Evolutionary conservation across 2,888 invertebrate species (phyloP), one percentile per base, ranked within the genome.

Genomic region (Perizoma flavofasciatum): DNA sequence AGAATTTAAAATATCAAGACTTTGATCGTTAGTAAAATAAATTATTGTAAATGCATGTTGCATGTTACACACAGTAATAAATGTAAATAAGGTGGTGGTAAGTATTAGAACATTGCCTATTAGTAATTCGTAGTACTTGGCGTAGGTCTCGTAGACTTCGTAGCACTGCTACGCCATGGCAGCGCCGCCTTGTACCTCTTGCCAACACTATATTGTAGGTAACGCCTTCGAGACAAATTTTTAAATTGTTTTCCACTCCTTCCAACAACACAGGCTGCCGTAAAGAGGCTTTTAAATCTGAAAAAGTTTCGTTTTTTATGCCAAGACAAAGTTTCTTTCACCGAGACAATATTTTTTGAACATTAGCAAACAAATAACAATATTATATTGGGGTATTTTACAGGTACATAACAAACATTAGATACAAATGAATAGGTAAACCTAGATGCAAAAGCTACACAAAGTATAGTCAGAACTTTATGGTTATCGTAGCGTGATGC

Each of bases 241-340:
- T 89, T 88, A 88, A 88, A 88, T 88, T 87, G 80, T 84, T 80
- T 83, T 73, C 77, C 79, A 75, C 80, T 87, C 80, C 85, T 80
- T 83, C 73, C 78, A 79, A 75, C 80, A 74, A 75, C 82, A 74
- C 77, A 78, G 76, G 77, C 75, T 69, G 71, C 65, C 77, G 75
- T 73, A 70, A 67, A 69, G 63, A 69, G 69, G 68, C 66, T 53
- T 68, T 68, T 61, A 68, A 70, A 39, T 49, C 33, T 48, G 10
- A 32, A 6, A 22, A 22, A 5, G 4, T 49, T 22, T 22, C 2
- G 35, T 49, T 33, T 33, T 9, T 6, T 9, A 7, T 6, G 5
- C 34, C 33, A 34, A 33, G 32, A 5, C 33, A 5, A 40, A 37
- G 37, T 37, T 37, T 37, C 4, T 7, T 7, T 37, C 8, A 37